Evolutionary conservation across 2,113 vertebrate species (phyloP).

Genomic region (Coptodon rendalli): DNA sequence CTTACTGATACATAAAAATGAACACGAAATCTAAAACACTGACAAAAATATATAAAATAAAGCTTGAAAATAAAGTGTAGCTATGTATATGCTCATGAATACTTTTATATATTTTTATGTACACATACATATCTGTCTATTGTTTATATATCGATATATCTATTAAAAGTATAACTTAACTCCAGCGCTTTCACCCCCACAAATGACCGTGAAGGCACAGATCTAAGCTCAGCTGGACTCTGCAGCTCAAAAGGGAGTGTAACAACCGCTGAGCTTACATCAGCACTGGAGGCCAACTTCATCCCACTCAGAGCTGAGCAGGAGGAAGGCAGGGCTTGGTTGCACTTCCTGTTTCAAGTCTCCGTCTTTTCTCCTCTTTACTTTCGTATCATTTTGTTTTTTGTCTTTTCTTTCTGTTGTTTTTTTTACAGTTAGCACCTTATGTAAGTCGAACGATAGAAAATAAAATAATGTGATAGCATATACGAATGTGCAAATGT

Average conservation of each 20-base stretch:
- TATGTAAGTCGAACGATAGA: conserved; percentile 76
- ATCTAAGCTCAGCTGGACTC: conserved; percentile 20
- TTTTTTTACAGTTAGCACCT: conserved; percentile 83
- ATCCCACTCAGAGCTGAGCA: not conserved
- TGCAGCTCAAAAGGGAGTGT: not conserved
- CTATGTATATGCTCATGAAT: conserved; percentile 69
- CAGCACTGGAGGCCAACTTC: conserved; percentile 8
- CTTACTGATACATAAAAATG: conserved; percentile 17
- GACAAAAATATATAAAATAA: conserved; percentile 70
- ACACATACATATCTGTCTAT: conserved; percentile 61
- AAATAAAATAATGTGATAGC: conserved; percentile 82
- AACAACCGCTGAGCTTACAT: not conserved
- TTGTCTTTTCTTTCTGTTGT: conserved; percentile 59
- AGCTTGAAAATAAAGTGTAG: conserved; percentile 73
- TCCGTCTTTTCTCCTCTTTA: not conserved
- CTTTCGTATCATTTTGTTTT: conserved; percentile 47
- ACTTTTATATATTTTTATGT: conserved; percentile 70
- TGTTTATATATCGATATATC: conserved; percentile 67
- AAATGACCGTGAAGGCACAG: conserved; percentile 23
- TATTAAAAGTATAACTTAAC: conserved; percentile 63
- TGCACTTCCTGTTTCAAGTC: conserved; percentile 24
- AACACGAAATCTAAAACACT: conserved; percentile 40
- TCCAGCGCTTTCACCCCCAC: conserved; percentile 6
- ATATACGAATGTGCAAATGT: conserved; percentile 93
- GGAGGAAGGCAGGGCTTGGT: conserved; percentile 8